Base-by-base conservation (phyloP, 2,797 vertebrate species). In the Tokudaia muenninki region DNA sequence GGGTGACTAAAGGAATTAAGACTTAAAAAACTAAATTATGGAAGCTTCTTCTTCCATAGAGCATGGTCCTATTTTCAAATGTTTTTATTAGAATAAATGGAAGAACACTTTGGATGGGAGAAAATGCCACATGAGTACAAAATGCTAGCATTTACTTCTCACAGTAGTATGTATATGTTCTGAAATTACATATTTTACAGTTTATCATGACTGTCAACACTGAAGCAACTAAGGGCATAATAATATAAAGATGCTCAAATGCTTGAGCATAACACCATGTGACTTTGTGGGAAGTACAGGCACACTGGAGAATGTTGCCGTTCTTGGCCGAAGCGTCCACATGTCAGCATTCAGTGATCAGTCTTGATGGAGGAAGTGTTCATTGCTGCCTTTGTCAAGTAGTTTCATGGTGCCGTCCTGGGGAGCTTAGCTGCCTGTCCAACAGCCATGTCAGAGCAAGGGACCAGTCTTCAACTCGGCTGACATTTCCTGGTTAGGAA, bases 111-210 rank as follows among this genome's bases (percentile, higher is more conserved):
- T 50, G 44, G 10, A 22, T 65, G 59, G 59, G 31, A 87, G 55
- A 59, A 84, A 92, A 87, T 63, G n/a, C 59, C 67, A 59, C 24
- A 6, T n/a, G 21, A 52, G 59, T 26, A 91, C 77, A 90, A 80
- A 90, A 70, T 26, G 11, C 87, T 87, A n/a, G 52, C 75, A 12
- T 94, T 87, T 57, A 47, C 83, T 96, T 91, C 55, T 92, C 31
- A 77, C 24, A 52, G 41, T 37, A 52, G 70, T 72, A n/a, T 29
- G 4, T 17, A 21, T 44, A 0, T 52, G 34, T 70, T 67, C 44
- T 2, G 0, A 91, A 74, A 70, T 79, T 10, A 37, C 21, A 3
- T 87, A 41, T 83, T 52, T 67, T 59, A 88, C 55, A 96, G 79
- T 74, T 86, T 47, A 74, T 70, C 26, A 26, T 70, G 41, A 3